These are phyloP conservation scores for Labroides dimidiatus DNA, from an alignment of 2,797 vertebrate species.

Conservation along the genomic window DNA sequence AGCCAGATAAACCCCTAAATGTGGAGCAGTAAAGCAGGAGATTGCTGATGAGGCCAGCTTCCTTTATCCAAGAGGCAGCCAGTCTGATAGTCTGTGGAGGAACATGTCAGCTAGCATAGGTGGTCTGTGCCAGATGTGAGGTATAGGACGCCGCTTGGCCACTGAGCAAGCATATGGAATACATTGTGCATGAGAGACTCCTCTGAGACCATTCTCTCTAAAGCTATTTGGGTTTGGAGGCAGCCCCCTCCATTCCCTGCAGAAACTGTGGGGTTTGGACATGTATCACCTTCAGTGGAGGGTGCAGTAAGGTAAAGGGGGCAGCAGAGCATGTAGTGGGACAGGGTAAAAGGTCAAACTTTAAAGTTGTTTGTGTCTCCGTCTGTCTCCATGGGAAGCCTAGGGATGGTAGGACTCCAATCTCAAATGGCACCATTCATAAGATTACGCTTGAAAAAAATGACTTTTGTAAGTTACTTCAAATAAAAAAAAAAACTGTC, in stretches of 20 bases:
- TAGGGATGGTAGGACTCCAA: slow-evolving; percentile 3
- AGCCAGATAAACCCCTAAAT: slow-evolving; percentile 16
- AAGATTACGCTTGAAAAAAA: slow-evolving; percentile 8
- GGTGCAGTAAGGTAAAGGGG: slow-evolving; percentile 26
- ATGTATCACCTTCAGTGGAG: slow-evolving; percentile 56
- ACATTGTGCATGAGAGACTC: slow-evolving; percentile 66
- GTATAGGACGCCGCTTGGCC: slow-evolving; percentile 61
- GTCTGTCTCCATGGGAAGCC: slow-evolving; percentile 46
- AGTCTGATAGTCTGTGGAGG: slow-evolving; percentile 51
- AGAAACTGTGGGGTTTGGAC: slow-evolving; percentile 53
- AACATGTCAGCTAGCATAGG: slow-evolving; percentile 67
- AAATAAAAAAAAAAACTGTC: no score
- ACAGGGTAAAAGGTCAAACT: slow-evolving; percentile 34
- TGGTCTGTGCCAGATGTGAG: slow-evolving; percentile 79
- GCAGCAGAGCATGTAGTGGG: slow-evolving; percentile 12
- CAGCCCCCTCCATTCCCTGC: slow-evolving; percentile 34
- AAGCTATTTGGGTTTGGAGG: slow-evolving; percentile 57
- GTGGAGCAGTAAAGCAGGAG: slow-evolving; percentile 12
- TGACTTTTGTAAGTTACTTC: no score
- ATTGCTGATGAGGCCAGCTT: slow-evolving; percentile 36
- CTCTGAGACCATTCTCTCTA: slow-evolving; percentile 52
- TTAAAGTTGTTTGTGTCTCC: slow-evolving; percentile 61
- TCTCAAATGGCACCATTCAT: slow-evolving; percentile 32
- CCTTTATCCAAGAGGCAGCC: slow-evolving; percentile 38
- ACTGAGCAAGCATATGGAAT: slow-evolving; percentile 76